Conservation (phyloP, 2,113 vertebrate species). For the Rynchops niger region DNA sequence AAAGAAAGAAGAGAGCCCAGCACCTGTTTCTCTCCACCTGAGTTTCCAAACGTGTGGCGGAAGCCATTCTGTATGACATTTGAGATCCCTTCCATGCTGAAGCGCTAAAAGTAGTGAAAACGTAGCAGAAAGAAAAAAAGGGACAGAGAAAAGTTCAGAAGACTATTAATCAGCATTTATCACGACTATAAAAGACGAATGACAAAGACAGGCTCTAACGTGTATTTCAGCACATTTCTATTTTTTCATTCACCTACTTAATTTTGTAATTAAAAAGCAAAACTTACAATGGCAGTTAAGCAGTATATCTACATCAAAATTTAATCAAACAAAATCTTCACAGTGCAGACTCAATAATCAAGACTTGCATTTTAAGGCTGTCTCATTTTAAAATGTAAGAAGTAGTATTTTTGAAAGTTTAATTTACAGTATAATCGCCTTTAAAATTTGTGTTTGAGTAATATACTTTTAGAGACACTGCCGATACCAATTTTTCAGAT, state of each 20-base stretch:
- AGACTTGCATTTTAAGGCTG: background rate
- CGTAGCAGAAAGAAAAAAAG: constrained; percentile 64
- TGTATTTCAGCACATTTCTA: constrained; percentile 46
- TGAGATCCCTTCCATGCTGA: constrained; percentile 98
- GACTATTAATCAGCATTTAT: constrained; percentile 69
- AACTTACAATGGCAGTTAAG: background rate
- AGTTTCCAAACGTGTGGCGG: constrained; percentile 93
- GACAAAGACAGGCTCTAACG: constrained; percentile 60
- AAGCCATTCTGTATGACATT: constrained; percentile 97
- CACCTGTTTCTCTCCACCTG: constrained; percentile 98
- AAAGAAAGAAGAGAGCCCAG: constrained; percentile 68
- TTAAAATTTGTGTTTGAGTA: background rate
- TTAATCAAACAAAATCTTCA: background rate
- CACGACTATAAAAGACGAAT: constrained; percentile 17
- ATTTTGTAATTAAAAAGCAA: background rate
- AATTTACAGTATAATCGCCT: background rate
- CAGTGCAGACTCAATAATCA: fast-evolving
- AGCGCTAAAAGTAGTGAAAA: constrained; percentile 82
- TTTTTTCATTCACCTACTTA: background rate
- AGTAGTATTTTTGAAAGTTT: background rate
- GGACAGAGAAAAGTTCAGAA: constrained; percentile 78
- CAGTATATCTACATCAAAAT: background rate
- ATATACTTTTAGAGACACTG: background rate
- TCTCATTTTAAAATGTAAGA: background rate
- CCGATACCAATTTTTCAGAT: background rate